Evolutionary conservation across 2,888 invertebrate species (phyloP), one percentile per base, ranked within the genome.

Genomic region (Dryococelus australis): DNA sequence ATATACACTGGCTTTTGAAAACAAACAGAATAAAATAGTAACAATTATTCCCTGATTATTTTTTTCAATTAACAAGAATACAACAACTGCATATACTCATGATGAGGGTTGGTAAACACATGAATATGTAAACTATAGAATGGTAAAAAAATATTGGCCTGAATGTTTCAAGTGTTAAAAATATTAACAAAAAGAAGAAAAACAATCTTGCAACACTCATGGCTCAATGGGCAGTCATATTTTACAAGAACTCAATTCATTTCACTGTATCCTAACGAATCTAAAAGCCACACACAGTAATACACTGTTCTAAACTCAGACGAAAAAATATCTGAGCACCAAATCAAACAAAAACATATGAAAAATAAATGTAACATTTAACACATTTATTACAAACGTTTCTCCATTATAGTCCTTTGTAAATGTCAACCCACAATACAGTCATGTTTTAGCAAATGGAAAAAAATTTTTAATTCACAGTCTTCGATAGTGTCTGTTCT

Each of bases 251-350:
- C 20, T 4, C 20, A 51, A 51, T 51, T 51, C 51, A 51, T 12
- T 51, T 51, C 51, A n/a, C 65, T 65, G 65, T 20, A 65, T 16
- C n/a, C 65, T 65, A 65, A 65, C 20, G n/a, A 16, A 65, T 10
- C 65, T n/a, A 65, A 65, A 65, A n/a, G 65, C 65, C n/a, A 65
- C 65, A 65, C n/a, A 65, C 65, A 65, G 65, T 65, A n/a, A 24
- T n/a, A 65, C 10, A n/a, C 16, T 10, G n/a, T 65, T 65, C n/a
- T 65, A n/a, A 16, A 65, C n/a, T 20, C n/a, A n/a, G n/a, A 65
- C 65, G 24, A 65, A 65, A n/a, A 65, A n/a, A 65, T 65, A 8
- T 65, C n/a, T 65, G 24, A 65, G n/a, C 20, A 65, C 65, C 16
- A 51, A 20, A 51, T 16, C 1, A 20, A 51, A 51, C 12, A 51